Evolutionary conservation across 2,113 vertebrate genomes (phyloP).

Genomic region (Pithys albifrons): DNA sequence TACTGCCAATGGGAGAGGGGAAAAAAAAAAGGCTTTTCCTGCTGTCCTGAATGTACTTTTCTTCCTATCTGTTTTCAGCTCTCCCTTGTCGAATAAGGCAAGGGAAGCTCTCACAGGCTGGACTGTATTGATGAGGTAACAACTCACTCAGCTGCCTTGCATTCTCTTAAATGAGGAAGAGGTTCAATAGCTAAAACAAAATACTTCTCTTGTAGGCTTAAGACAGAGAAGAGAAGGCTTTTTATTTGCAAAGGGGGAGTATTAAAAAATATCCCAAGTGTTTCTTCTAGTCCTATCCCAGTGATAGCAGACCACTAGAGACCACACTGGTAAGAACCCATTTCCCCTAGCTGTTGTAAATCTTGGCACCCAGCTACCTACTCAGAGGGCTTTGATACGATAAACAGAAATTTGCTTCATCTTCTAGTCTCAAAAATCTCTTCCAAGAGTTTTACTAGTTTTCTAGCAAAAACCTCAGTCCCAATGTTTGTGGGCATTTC

Average conservation of each 20-base stretch:
- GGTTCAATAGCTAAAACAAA: constrained; percentile 21
- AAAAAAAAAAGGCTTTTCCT: not conserved
- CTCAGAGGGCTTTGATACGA: not conserved
- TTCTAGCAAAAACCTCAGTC: not conserved
- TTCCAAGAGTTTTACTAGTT: not conserved
- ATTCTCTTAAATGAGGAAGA: constrained; percentile 49
- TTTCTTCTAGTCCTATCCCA: not conserved
- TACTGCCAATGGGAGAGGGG: not conserved
- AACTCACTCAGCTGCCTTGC: constrained; percentile 3
- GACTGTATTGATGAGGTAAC: constrained; percentile 2
- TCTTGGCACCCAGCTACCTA: not conserved
- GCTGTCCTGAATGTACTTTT: not conserved
- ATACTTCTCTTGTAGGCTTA: not conserved
- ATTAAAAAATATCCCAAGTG: not conserved
- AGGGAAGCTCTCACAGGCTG: not conserved
- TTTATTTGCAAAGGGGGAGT: not conserved
- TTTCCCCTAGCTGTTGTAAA: not conserved
- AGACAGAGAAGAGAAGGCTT: not conserved
- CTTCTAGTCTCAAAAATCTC: not conserved
- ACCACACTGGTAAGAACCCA: not conserved
- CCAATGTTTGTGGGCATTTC: not conserved
- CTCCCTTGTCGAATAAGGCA: not conserved
- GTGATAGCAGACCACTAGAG: not conserved
- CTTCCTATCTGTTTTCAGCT: not conserved
- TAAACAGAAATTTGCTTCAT: not conserved